These are phyloP conservation scores for Pantherophis vulpinus DNA, from an alignment of 2,797 vertebrate species.

Conservation along the genomic window DNA sequence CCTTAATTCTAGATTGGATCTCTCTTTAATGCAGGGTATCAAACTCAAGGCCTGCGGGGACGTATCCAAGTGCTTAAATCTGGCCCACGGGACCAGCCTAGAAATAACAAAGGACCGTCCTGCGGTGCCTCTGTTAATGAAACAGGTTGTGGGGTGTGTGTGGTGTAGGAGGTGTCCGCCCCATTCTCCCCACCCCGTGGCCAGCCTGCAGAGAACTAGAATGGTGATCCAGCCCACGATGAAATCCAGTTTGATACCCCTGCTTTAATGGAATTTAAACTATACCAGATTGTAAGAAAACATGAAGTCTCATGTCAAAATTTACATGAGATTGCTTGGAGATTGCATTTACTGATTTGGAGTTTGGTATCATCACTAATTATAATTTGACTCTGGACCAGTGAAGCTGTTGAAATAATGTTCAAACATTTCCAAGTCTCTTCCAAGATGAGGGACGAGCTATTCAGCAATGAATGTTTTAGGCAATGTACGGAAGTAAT, in stretches of 20 bases:
- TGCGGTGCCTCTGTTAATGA: too few species aligned
- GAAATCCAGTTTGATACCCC: too few species aligned
- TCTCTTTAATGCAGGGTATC: background rate
- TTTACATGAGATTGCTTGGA: background rate
- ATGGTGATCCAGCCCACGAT: too few species aligned
- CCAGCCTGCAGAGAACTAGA: too few species aligned
- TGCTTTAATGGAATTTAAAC: conserved; percentile 3
- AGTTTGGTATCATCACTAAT: background rate
- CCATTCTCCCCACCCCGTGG: rapidly evolving
- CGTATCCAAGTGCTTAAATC: too few species aligned
- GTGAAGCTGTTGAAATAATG: background rate
- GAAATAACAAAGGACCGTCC: too few species aligned
- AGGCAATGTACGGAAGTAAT: background rate
- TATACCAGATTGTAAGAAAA: background rate
- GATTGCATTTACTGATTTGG: background rate
- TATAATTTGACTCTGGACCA: background rate
- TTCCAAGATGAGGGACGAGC: background rate
- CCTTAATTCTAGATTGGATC: background rate
- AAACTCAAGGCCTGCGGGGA: too few species aligned
- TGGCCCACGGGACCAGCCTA: too few species aligned
- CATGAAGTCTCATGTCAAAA: background rate
- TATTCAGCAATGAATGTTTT: background rate
- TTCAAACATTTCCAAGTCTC: background rate
- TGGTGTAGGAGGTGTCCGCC: too few species aligned
- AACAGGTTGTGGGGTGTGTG: too few species aligned